Evolutionary conservation across 2,797 vertebrate species (phyloP), one percentile per base, ranked within the genome.

Genomic region (Emys orbicularis): DNA sequence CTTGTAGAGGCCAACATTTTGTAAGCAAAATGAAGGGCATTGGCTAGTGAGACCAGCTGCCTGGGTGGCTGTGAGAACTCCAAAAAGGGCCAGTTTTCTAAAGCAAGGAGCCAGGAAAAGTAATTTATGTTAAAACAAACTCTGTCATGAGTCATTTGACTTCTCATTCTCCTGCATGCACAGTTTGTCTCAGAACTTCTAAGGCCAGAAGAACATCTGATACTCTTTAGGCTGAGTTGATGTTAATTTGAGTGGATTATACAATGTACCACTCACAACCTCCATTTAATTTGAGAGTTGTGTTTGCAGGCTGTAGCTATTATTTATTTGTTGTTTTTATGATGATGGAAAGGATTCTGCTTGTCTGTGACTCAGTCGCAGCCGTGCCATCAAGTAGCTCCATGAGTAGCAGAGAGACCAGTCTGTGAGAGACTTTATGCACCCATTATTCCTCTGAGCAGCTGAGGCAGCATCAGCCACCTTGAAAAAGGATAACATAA

Each of bases 141-240:
- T 97, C 94, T 96, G 97, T 97, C 97, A 97, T 97, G 98, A 98
- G 97, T 98, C 97, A 98, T 98, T 98, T 98, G 97, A 98, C 97
- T 98, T 97, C 94, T 97, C 98, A 97, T 97, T 97, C 95, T 97
- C 94, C 96, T 84, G 90, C 92, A 97, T 88, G 87, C 96, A 96
- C 65, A 97, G 97, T 98, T 98, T 98, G 93, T 98, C 96, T 97
- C 96, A 91, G 95, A 90, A 84, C 83, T 98, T 97, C 94, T 95
- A 96, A 97, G 97, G 97, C 96, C 95, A 0, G n/a, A 89, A 89
- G 95, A 97, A 97, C 97, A 97, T 98, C 97, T 98, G 98, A 98
- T 98, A 93, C 91, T 97, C 95, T 95, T 97, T 97, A 98, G 92
- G 80, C 95, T 83, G 93, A 92, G 88, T 77, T 0, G 31, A 84